A percentile compares a stretch with the other conserved stretches of the same genome.
These are phyloP conservation scores for Drosophila colorata DNA, from an alignment of 2,888 invertebrate genomes.

Conservation along the genomic window DNA sequence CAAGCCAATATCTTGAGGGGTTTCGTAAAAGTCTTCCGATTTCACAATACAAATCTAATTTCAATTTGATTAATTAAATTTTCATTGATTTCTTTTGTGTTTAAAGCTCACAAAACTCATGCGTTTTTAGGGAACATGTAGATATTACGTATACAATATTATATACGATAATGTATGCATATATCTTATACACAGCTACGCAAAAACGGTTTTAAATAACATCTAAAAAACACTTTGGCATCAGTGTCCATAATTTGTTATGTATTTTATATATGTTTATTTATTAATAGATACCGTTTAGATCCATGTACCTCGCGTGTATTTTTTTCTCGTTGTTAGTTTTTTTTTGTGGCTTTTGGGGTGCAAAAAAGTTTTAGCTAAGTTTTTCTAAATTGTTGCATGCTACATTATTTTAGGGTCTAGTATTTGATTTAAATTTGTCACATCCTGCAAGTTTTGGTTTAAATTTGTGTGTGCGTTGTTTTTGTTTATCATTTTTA, in stretches of 20 bases:
- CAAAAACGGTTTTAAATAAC: conserved; percentile 69
- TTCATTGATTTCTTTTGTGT: conserved; percentile 34
- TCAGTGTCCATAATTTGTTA: conserved; percentile 45
- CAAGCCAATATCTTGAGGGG: conserved; percentile 41
- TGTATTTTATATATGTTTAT: conserved; percentile 34
- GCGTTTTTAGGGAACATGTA: conserved; percentile 29
- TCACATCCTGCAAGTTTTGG: not conserved
- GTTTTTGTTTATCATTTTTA: conserved; percentile 10
- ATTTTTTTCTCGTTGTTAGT: not conserved
- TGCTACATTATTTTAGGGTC: conserved; percentile 40
- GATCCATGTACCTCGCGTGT: conserved; percentile 29
- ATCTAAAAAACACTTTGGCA: conserved; percentile 63
- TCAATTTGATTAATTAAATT: conserved; percentile 46
- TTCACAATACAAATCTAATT: conserved; percentile 62
- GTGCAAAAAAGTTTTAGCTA: conserved; percentile 75
- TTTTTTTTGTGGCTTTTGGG: conserved; percentile 36
- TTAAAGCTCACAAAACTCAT: conserved; percentile 62
- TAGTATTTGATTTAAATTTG: conserved; percentile 26
- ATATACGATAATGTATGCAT: conserved; percentile 23
- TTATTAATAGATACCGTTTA: conserved; percentile 41
- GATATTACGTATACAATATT: conserved; percentile 25
- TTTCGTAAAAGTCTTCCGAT: conserved; percentile 56
- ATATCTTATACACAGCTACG: conserved; percentile 61
- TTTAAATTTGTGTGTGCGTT: conserved; percentile 30
- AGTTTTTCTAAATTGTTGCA: conserved; percentile 72